Evolutionary conservation across 2,113 vertebrate species (phyloP).

Genomic region (Nycticorax nycticorax): DNA sequence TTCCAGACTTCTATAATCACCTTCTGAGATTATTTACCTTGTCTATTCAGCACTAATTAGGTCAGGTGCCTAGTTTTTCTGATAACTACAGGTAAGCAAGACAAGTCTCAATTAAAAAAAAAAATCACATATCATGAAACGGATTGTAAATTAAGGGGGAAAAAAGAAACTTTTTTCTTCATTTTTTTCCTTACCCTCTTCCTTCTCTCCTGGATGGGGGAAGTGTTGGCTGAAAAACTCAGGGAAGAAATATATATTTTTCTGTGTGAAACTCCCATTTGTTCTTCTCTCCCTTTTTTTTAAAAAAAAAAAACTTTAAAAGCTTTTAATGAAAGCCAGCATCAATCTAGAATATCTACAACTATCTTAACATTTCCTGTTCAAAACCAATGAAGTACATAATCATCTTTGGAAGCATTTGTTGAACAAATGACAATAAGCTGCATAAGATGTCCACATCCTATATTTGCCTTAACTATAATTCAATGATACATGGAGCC

Average conservation of each 20-base stretch:
- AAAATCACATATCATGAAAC: not conserved
- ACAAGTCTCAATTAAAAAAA: not conserved
- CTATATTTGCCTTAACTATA: not conserved
- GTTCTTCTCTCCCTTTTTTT: not conserved
- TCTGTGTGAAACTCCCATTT: not conserved
- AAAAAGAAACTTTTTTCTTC: not conserved
- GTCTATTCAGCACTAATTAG: not conserved
- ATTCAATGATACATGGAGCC: not conserved
- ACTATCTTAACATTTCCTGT: not conserved
- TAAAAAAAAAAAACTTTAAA: not conserved
- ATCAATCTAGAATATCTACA: not conserved
- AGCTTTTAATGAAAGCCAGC: not conserved
- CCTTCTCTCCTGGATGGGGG: not conserved
- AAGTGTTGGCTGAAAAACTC: not conserved
- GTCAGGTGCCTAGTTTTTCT: not conserved
- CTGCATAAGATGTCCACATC: not conserved
- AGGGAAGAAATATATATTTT: not conserved
- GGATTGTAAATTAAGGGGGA: not conserved
- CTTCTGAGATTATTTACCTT: not conserved
- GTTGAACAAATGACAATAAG: not conserved
- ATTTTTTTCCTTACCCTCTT: rapidly evolving
- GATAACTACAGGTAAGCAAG: not conserved
- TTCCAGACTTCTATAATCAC: not conserved
- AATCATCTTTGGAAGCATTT: not conserved
- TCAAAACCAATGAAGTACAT: not conserved